phyloP scores from a whole-genome alignment of 2,797 vertebrate species.

The Galagoides demidoff region DNA sequence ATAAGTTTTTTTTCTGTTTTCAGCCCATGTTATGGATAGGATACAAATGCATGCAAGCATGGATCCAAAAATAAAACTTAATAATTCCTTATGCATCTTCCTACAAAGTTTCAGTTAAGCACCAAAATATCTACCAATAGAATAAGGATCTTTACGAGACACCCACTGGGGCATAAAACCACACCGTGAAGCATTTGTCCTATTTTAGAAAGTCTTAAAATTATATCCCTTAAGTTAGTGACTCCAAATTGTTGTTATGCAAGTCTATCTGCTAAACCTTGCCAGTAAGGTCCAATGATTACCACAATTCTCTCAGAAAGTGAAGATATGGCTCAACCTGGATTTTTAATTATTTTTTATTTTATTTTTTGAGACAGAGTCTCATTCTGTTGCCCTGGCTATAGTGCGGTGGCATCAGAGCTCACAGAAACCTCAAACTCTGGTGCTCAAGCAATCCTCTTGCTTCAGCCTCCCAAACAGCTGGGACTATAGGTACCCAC shows the following conservation, averaged over 20 bases:
- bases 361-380: too few species aligned
- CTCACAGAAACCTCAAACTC: too few species aligned
- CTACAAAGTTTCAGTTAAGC: constrained; percentile 33
- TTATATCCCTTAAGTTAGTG: constrained; percentile 50
- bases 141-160: constrained; percentile 33
- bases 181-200: constrained; percentile 63
- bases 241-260: not conserved
- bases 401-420: too few species aligned
- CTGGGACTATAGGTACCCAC: too few species aligned
- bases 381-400: too few species aligned
- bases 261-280: not conserved
- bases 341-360: not conserved
- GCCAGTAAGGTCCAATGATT: constrained; percentile 1
- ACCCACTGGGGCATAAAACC: constrained; percentile 66
- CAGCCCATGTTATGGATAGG: constrained; percentile 49
- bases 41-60: constrained; percentile 57
- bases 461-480: too few species aligned
- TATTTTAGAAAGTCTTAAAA: constrained; percentile 77
- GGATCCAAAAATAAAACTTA: constrained; percentile 72
- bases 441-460: too few species aligned
- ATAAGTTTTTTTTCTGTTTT: constrained; percentile 54
- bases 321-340: not conserved
- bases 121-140: constrained; percentile 60
- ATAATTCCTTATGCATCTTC: constrained; percentile 48
- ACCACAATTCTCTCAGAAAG: not conserved